A percentile compares a stretch with the other conserved stretches of the same genome.
These are phyloP conservation scores for Papilio xuthus DNA, from an alignment of 1,140 invertebrate genomes.

Conservation along the genomic window DNA sequence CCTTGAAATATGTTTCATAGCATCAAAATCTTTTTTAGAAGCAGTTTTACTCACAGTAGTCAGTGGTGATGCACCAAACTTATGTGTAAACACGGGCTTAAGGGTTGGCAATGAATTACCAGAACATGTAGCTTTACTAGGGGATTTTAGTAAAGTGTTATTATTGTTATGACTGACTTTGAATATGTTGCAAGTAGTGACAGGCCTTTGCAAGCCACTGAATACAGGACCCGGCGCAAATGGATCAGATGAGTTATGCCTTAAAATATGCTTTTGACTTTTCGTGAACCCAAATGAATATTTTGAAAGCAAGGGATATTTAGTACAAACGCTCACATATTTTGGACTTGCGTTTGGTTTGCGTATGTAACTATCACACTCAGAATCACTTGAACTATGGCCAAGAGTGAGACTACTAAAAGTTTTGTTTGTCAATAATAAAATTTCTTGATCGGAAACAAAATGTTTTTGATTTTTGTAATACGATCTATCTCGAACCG, in stretches of 20 bases:
- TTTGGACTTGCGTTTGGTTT: slow-evolving; percentile 73
- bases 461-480: slow-evolving; percentile 82
- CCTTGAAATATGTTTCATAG: slow-evolving; percentile 57
- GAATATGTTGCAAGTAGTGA: slow-evolving; percentile 75
- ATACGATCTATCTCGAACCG: slow-evolving; percentile 79
- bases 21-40: slow-evolving; percentile 69
- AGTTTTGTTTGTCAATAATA: slow-evolving; percentile 78
- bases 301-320: slow-evolving; percentile 70
- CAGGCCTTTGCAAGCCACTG: slow-evolving; percentile 72
- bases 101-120: slow-evolving; percentile 64
- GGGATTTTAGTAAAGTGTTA: slow-evolving; percentile 71
- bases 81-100: slow-evolving; percentile 77
- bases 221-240: slow-evolving; percentile 80
- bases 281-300: slow-evolving; percentile 71
- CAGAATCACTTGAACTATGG: slow-evolving; percentile 78
- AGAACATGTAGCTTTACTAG: slow-evolving; percentile 58
- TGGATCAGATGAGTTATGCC: slow-evolving; percentile 73
- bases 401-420: slow-evolving; percentile 77
- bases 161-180: slow-evolving; percentile 77
- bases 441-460: slow-evolving; percentile 80
- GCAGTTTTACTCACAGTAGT: slow-evolving; percentile 54
- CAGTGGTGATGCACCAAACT: slow-evolving; percentile 75
- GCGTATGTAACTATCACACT: slow-evolving; percentile 73
- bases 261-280: slow-evolving; percentile 67
- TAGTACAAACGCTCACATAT: slow-evolving; percentile 74